These are phyloP conservation scores for Drosophila setifemur DNA, from an alignment of 1,140 invertebrate genomes.

Conservation along the genomic window DNA sequence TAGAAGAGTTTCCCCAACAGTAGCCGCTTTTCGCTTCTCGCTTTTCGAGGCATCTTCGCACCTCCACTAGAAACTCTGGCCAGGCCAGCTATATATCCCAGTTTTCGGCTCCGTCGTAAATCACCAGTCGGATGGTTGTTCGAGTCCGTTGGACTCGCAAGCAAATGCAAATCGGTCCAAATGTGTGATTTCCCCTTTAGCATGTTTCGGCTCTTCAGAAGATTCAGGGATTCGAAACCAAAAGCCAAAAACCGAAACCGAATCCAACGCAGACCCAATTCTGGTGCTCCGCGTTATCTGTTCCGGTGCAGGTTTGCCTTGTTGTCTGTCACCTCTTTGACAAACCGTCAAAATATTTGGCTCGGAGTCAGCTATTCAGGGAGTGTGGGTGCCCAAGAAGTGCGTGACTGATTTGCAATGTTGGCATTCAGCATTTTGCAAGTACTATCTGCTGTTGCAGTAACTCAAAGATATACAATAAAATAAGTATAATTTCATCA, in stretches of 20 bases:
- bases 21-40: constrained; percentile 23
- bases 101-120: constrained; percentile 45
- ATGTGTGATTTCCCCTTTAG: constrained; percentile 71
- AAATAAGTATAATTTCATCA: not conserved
- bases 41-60: constrained; percentile 20
- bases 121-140: constrained; percentile 28
- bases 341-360: constrained; percentile 65
- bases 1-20: constrained; percentile 27
- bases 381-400: constrained; percentile 6
- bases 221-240: not conserved
- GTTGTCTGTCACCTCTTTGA: constrained; percentile 27
- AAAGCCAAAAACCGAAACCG: too few species aligned
- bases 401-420: constrained; percentile 25
- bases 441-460: not conserved
- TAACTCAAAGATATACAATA: not conserved
- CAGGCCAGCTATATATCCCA: not conserved
- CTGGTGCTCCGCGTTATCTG: constrained; percentile 49
- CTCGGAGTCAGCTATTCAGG: constrained; percentile 3
- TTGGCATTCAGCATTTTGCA: not conserved
- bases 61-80: constrained; percentile 13
- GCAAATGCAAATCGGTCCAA: constrained; percentile 75
- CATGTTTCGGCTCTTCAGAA: constrained; percentile 52
- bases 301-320: constrained; percentile 44
- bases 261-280: constrained; percentile 32
- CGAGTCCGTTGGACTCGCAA: constrained; percentile 31